A percentile compares a stretch with the other conserved stretches of the same genome.
These are phyloP conservation scores for Wasmannia auropunctata DNA, from an alignment of 1,140 invertebrate species.

Conservation along the genomic window DNA sequence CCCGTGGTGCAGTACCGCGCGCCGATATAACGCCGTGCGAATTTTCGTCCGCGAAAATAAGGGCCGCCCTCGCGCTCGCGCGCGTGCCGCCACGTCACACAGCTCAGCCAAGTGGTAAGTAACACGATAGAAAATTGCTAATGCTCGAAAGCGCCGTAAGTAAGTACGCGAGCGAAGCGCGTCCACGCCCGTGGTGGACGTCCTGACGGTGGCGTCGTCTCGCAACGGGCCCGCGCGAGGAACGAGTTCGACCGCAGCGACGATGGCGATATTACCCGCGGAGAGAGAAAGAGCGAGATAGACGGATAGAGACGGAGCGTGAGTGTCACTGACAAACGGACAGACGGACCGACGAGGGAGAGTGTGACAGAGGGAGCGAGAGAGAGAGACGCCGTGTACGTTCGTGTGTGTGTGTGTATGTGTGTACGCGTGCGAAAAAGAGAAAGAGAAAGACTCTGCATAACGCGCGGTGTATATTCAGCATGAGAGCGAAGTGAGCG, in stretches of 20 bases:
- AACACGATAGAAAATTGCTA: slow-evolving; percentile 73
- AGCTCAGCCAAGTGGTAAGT: slow-evolving; percentile 89
- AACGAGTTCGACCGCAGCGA: slow-evolving; percentile 68
- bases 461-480: background rate
- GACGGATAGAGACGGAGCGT: background rate
- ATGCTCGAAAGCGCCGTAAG: slow-evolving; percentile 47
- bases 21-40: slow-evolving; percentile 74
- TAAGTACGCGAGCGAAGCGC: slow-evolving; percentile 66
- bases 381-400: background rate
- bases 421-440: background rate
- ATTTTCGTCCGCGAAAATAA: slow-evolving; percentile 63
- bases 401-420: no score
- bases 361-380: slow-evolving; percentile 48
- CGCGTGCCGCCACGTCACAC: slow-evolving; percentile 83
- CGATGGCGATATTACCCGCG: slow-evolving; percentile 63
- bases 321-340: background rate
- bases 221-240: slow-evolving; percentile 63
- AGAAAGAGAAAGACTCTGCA: slow-evolving; percentile 7
- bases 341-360: slow-evolving; percentile 17
- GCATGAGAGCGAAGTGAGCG: background rate
- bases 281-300: slow-evolving; percentile 45
- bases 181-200: slow-evolving; percentile 71
- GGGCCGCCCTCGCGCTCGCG: slow-evolving; percentile 78
- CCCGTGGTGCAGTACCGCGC: slow-evolving; percentile 84
- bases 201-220: slow-evolving; percentile 67